A percentile compares a stretch with the other conserved stretches of the same genome.
phyloP scores from a whole-genome alignment of 1,140 invertebrate species.

The Aplysia californica region DNA sequence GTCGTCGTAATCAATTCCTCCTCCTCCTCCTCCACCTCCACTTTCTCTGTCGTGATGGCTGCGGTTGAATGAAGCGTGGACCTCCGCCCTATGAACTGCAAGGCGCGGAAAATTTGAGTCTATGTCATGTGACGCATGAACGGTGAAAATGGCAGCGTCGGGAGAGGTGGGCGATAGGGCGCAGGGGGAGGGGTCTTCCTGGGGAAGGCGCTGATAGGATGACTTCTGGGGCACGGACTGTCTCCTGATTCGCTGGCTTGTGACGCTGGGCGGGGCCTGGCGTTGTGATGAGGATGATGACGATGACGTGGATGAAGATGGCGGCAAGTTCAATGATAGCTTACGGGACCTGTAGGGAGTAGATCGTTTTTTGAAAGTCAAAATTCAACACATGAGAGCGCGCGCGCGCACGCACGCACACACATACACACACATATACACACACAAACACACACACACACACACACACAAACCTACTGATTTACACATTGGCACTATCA shows the following conservation, averaged over 20 bases:
- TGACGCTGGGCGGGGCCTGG: no score
- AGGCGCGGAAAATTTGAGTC: no score
- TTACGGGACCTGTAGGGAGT: slow-evolving; percentile 14
- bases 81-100: background rate
- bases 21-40: background rate
- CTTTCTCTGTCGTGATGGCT: background rate
- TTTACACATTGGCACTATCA: background rate
- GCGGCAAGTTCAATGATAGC: background rate
- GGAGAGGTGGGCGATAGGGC: no score
- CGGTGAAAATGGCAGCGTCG: no score
- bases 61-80: background rate
- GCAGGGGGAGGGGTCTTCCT: slow-evolving; percentile 22
- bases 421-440: background rate
- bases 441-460: no score
- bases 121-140: no score
- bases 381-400: background rate
- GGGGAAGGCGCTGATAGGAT: slow-evolving; percentile 12
- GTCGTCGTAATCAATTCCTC: background rate
- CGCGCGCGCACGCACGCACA: no score
- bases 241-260: background rate
- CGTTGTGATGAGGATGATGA: background rate
- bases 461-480: no score
- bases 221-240: slow-evolving; percentile 15
- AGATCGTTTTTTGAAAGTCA: background rate
- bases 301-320: background rate